Base-by-base conservation (phyloP, 2,797 vertebrate genomes). In the Clarias fuscus region DNA sequence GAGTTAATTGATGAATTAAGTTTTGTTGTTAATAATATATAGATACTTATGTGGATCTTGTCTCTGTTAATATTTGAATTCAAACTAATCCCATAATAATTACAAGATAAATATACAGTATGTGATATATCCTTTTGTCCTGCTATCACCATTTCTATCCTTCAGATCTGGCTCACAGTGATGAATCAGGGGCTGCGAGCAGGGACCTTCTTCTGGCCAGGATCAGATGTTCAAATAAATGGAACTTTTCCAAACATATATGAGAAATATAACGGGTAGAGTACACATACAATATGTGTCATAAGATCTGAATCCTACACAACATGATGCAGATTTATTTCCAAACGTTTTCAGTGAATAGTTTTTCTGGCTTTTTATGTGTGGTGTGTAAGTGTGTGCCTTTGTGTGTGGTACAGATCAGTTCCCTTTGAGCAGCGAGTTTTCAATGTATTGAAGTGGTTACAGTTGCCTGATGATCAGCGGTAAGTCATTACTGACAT, bases 151-250 rank as follows among this genome's bases (percentile, higher is more conserved):
- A 62, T 70, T 59, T 72, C 15, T 70, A 58, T 70, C 17, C 22
- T 65, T 40, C 48, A 96, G 96, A 91, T 96, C n/a, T 96, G 96
- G 96, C 93, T 94, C 87, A 96, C 96, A 0, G 95, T 92, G 0
- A 91, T 37, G 78, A 85, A 92, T 89, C 94, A 96, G 80, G 95
- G 94, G 0, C 91, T 95, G 83, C 94, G 92, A 88, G 89, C 95
- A 0, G 96, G 94, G 13, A 95, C 95, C 0, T 96, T 92, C 88
- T 96, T 96, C 90, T 96, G 96, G 96, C 95, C 95, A 0, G 96
- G 96, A 48, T 96, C 95, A 1, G 95, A 96, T 0, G 95, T 96
- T 58, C 88, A 93, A 82, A 91, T 96, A 88, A 96, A 94, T 3
- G 94, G 93, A 43, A 95, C 92, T 70, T 95, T 86, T 33, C 96